These are phyloP conservation scores for Ovis canadensis DNA, from an alignment of 2,113 vertebrate species.

Conservation along the genomic window DNA sequence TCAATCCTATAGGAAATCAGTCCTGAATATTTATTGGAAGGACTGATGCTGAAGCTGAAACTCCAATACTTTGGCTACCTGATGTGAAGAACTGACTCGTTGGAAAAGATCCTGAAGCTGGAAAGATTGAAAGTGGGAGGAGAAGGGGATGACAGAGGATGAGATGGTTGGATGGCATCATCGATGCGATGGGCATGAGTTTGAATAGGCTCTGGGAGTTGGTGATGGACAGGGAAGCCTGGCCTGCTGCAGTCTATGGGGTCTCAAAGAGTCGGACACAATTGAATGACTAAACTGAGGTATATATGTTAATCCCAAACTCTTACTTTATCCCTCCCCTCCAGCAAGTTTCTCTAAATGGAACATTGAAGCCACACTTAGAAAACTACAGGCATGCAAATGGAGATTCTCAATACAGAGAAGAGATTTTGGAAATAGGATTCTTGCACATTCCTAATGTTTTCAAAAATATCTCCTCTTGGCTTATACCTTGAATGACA, in stretches of 20 bases:
- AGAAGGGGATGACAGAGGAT: not conserved
- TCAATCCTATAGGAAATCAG: not conserved
- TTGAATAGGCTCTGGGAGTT: not conserved
- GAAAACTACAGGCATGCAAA: not conserved
- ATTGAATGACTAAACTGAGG: not conserved
- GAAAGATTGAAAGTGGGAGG: not conserved
- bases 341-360: not conserved
- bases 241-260: not conserved
- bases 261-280: not conserved
- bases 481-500: slow-evolving; percentile 29
- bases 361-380: not conserved
- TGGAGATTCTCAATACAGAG: not conserved
- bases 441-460: slow-evolving; percentile 8
- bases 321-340: not conserved
- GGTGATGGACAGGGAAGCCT: not conserved
- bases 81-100: not conserved
- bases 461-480: slow-evolving; percentile 40
- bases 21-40: not conserved
- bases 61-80: not conserved
- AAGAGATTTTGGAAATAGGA: slow-evolving; percentile 34
- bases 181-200: not conserved
- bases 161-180: not conserved
- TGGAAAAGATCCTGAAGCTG: not conserved
- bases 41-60: not conserved
- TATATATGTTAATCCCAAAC: not conserved